Base-by-base conservation (phyloP, 2,797 vertebrate genomes). In the Onychomys arenicola region DNA sequence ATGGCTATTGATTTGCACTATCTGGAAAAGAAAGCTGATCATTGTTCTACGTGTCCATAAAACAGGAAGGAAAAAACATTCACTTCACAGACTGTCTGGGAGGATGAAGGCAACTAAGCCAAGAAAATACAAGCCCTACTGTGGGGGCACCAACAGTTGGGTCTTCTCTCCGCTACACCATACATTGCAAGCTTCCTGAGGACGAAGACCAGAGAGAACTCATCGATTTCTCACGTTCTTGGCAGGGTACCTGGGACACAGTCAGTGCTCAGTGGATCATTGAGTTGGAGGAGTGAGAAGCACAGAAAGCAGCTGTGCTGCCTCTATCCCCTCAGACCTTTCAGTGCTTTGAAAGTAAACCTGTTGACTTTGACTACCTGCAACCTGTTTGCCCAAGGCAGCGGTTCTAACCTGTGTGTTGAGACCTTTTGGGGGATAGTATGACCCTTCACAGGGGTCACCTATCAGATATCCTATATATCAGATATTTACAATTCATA, bases 21-120 rank as follows among this genome's bases (percentile, higher is more conserved):
- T 88, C 40, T 87, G 80, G 78, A 71, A 46, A 76, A 95, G 76
- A 89, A 67, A 93, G n/a, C 43, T n/a, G 75, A 78, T 81, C 7
- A 6, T 32, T 34, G 10, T 5, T 52, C 10, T 14, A 19, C 14
- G 29, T 69, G 10, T 40, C 37, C 91, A 67, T 55, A 78, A 59
- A 61, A 78, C 4, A 11, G 43, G 85, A 92, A 92, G 75, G 82
- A 77, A 46, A 40, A 29, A 71, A 23, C 2, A 40, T 19, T 89
- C 40, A 40, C 37, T 69, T 80, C 27, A 14, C 3, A 37, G 29
- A 87, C 19, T 65, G 9, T 61, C 57, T 23, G 29, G 61, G 8
- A 75, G 7, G n/a, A 82, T 32, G 49, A 55, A 69, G 49, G 21
- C 12, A 25, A 14, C n/a, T 76, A 89, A 63, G 32, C 40, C 17